These are phyloP conservation scores for Corythornis leucogaster DNA, from an alignment of 2,797 vertebrate species.

Conservation along the genomic window DNA sequence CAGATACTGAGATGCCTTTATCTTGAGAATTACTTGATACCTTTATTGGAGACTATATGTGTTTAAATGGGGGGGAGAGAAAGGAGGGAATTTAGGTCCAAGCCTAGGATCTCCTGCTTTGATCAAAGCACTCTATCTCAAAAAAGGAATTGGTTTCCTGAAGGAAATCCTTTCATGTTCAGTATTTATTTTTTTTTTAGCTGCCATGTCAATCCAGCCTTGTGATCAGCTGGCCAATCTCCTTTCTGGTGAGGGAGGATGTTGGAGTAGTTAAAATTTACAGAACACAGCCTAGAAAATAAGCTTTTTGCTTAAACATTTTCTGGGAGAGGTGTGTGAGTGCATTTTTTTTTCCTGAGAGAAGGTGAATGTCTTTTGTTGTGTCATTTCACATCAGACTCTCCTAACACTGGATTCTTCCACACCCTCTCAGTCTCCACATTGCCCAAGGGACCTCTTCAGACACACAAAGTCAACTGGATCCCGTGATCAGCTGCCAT, in stretches of 20 bases:
- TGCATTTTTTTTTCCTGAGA: background rate
- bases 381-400: background rate
- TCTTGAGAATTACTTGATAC: background rate
- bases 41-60: background rate
- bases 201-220: background rate
- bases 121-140: background rate
- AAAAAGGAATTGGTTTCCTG: background rate
- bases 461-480: background rate
- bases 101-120: background rate
- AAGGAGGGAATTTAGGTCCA: background rate
- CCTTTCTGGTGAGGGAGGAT: background rate
- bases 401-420: background rate
- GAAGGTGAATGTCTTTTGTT: background rate
- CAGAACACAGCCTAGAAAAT: rapidly evolving
- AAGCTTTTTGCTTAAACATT: background rate
- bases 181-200: background rate
- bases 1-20: background rate
- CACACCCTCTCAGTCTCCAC: background rate
- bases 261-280: background rate
- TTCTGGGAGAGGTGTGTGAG: background rate
- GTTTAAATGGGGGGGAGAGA: no score
- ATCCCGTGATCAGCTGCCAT: background rate
- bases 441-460: background rate
- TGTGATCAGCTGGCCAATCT: background rate
- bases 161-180: background rate